Percentiles rank a stretch among this genome's conserved stretches.
Evolutionary conservation across 1,140 invertebrate species (phyloP).

Genomic region (Cherax quadricarinatus): DNA sequence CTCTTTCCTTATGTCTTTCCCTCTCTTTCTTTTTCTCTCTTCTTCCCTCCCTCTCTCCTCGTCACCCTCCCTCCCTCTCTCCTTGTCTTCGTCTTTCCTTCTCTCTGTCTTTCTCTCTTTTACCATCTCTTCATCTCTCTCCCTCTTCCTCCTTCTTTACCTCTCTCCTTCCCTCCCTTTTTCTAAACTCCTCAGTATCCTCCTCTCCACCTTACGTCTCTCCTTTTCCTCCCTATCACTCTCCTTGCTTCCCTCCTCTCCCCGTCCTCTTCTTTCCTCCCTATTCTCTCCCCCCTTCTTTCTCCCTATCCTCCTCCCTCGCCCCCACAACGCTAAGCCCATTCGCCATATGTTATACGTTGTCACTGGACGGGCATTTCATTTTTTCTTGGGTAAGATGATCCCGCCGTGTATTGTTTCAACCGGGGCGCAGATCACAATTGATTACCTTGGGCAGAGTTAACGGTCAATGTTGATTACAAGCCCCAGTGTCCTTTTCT

Average conservation of each 20-base stretch:
- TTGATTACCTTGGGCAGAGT: slow-evolving; percentile 57
- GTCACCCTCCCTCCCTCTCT: neutral
- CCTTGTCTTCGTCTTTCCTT: neutral
- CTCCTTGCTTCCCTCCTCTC: slow-evolving; percentile 16
- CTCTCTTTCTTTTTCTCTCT: neutral
- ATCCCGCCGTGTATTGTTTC: slow-evolving; percentile 55
- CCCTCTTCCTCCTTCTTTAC: neutral
- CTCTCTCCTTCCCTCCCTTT: neutral
- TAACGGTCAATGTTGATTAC: slow-evolving; percentile 60
- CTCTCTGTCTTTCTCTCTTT: neutral
- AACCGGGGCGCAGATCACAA: slow-evolving; percentile 21
- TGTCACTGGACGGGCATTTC: slow-evolving; percentile 50
- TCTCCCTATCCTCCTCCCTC: neutral
- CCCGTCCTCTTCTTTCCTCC: neutral
- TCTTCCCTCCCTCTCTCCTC: neutral
- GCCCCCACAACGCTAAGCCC: neutral
- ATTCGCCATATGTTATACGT: slow-evolving; percentile 57
- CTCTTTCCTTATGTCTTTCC: neutral
- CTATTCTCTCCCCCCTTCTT: neutral
- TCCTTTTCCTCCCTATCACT: neutral
- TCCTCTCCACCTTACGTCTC: neutral
- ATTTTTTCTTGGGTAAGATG: slow-evolving; percentile 22
- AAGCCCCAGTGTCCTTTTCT: slow-evolving; percentile 5
- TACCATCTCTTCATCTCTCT: neutral
- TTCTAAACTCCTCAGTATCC: neutral